phyloP scores from a whole-genome alignment of 2,888 invertebrate genomes.

The Ypsolopha scabrella region DNA sequence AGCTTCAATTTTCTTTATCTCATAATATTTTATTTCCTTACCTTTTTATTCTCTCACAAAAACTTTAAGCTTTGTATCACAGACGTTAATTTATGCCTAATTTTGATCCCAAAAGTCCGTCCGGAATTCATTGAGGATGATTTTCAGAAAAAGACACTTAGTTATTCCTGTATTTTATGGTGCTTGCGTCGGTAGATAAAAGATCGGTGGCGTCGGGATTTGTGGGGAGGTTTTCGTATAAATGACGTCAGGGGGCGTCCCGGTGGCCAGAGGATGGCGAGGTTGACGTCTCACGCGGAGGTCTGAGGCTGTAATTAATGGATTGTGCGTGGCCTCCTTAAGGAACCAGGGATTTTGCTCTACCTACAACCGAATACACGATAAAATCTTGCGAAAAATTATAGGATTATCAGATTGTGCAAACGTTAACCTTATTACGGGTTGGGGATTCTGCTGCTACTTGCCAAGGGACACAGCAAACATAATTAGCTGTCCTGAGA shows the following conservation, averaged over 20 bases:
- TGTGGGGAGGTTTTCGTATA: constrained; percentile 15
- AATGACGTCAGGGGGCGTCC: not conserved
- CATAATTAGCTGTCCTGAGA: constrained; percentile 41
- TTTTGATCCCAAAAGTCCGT: constrained; percentile 56
- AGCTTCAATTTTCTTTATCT: constrained; percentile 28
- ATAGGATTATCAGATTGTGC: constrained; percentile 1
- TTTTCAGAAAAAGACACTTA: constrained; percentile 59
- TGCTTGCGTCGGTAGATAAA: constrained; percentile 36
- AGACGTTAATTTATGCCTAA: constrained; percentile 49
- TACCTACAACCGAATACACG: not conserved
- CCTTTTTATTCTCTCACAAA: constrained; percentile 37
- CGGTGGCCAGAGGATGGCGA: constrained; percentile 8
- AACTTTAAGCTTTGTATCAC: constrained; percentile 40
- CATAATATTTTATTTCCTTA: constrained; percentile 25
- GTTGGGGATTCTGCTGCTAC: constrained; percentile 21
- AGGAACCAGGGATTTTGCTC: constrained; percentile 20
- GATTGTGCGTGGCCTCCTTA: constrained; percentile 33
- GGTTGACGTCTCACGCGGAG: constrained; percentile 30
- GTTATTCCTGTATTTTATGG: constrained; percentile 59
- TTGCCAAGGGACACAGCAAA: constrained; percentile 39
- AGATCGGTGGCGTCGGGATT: constrained; percentile 37
- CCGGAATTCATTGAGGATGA: constrained; percentile 34
- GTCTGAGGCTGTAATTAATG: constrained; percentile 34
- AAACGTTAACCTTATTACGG: not conserved
- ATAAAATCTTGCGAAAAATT: constrained; percentile 1